A percentile compares a stretch with the other conserved stretches of the same genome.
phyloP scores from a whole-genome alignment of 2,113 vertebrate species.

The Heterotis niloticus region DNA sequence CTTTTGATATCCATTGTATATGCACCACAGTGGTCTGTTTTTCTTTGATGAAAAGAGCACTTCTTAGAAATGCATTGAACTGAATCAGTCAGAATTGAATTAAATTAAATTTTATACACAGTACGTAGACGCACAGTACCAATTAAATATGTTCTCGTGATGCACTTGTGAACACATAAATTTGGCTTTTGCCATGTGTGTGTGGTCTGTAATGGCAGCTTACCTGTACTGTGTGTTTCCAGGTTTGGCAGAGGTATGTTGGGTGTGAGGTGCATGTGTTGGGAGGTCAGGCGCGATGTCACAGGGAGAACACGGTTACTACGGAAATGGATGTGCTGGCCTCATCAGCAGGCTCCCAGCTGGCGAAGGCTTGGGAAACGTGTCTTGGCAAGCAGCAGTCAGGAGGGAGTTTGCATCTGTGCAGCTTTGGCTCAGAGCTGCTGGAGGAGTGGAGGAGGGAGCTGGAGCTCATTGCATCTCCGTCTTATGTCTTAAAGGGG shows the following conservation, averaged over 20 bases:
- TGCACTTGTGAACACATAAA: no score
- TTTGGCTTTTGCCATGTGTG: no score
- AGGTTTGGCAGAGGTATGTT: background rate
- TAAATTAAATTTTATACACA: no score
- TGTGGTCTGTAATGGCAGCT: background rate
- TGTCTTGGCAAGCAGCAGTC: conserved; percentile 12
- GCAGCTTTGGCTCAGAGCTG: conserved; percentile 24
- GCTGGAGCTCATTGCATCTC: conserved; percentile 5
- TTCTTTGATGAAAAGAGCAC: no score
- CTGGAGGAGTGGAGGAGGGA: background rate
- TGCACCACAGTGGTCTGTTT: no score
- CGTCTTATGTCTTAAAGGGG: conserved; percentile 14
- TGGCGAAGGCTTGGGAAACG: conserved; percentile 9
- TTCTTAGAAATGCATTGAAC: no score
- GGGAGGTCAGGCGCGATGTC: background rate
- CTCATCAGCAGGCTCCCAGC: conserved; percentile 28
- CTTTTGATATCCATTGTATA: no score
- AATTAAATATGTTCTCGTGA: no score
- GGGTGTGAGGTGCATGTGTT: background rate
- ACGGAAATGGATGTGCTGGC: conserved; percentile 26
- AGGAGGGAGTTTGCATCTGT: conserved; percentile 22
- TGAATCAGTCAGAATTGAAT: no score
- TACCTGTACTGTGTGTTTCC: background rate
- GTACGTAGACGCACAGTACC: no score
- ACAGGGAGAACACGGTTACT: conserved; percentile 18